Percentiles rank a stretch among this genome's conserved stretches.
These are phyloP conservation scores for Polyodon spathula DNA, from an alignment of 2,113 vertebrate genomes.

Conservation along the genomic window DNA sequence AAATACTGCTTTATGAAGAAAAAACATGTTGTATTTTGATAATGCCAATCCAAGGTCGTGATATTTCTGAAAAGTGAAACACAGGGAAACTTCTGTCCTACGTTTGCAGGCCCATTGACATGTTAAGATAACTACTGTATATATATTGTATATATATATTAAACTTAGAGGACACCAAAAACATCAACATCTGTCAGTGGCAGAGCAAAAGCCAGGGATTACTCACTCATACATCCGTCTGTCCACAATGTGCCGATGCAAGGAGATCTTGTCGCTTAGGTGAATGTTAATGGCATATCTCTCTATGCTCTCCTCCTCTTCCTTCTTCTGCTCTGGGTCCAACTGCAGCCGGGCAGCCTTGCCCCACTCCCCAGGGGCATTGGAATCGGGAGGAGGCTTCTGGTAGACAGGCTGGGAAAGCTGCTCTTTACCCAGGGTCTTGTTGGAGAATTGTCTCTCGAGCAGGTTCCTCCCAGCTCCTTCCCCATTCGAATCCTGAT, in stretches of 20 bases:
- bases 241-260: slow-evolving; percentile 90
- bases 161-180: too few relatives aligned
- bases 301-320: slow-evolving; percentile 72
- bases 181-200: too few relatives aligned
- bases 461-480: slow-evolving; percentile 24
- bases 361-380: slow-evolving; percentile 74
- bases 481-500: slow-evolving; percentile 39
- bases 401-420: slow-evolving; percentile 63
- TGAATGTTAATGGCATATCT: slow-evolving; percentile 88
- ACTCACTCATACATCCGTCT: slow-evolving; percentile 76
- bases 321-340: slow-evolving; percentile 58
- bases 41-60: too few relatives aligned
- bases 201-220: background rate
- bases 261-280: slow-evolving; percentile 83
- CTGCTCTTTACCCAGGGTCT: slow-evolving; percentile 33
- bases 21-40: too few relatives aligned
- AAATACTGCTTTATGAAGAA: too few relatives aligned
- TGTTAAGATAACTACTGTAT: too few relatives aligned
- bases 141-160: too few relatives aligned
- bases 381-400: slow-evolving; percentile 57
- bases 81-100: too few relatives aligned
- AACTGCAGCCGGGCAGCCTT: slow-evolving; percentile 60
- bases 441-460: slow-evolving; percentile 29
- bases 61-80: too few relatives aligned
- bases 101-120: too few relatives aligned